phyloP scores from a whole-genome alignment of 2,113 vertebrate species.

The Neomonachus schauinslandi region DNA sequence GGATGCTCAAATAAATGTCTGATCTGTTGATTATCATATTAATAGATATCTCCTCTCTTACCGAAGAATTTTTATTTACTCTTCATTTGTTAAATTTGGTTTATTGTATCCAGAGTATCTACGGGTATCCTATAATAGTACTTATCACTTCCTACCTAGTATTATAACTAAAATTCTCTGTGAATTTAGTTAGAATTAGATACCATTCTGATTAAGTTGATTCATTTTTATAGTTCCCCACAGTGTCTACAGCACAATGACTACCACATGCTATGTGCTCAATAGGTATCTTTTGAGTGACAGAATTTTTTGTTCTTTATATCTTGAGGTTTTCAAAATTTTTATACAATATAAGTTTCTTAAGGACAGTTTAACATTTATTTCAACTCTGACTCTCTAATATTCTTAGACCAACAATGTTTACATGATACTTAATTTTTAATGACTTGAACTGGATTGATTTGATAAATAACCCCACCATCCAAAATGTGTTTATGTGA shows the following conservation, averaged over 20 bases:
- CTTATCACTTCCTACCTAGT: neutral
- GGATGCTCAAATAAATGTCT: neutral
- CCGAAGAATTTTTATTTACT: neutral
- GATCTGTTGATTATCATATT: neutral
- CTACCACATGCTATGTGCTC: neutral
- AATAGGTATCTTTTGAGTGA: neutral
- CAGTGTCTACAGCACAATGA: neutral
- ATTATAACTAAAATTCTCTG: neutral
- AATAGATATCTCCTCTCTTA: neutral
- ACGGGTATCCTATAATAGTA: neutral
- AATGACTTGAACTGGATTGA: neutral
- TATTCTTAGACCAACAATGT: neutral
- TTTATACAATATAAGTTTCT: neutral
- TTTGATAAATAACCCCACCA: slow-evolving; percentile 5
- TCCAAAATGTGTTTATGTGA: slow-evolving; percentile 11
- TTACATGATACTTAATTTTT: slow-evolving; percentile 17
- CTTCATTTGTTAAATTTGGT: neutral
- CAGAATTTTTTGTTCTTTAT: neutral
- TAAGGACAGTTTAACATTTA: neutral
- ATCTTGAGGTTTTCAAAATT: neutral
- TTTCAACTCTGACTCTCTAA: neutral
- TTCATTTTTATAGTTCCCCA: neutral
- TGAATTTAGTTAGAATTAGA: slow-evolving; percentile 48
- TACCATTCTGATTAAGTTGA: slow-evolving; percentile 1
- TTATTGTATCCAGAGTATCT: neutral